Conservation (phyloP, 2,888 invertebrate genomes). For the Drosophila demipolita region DNA sequence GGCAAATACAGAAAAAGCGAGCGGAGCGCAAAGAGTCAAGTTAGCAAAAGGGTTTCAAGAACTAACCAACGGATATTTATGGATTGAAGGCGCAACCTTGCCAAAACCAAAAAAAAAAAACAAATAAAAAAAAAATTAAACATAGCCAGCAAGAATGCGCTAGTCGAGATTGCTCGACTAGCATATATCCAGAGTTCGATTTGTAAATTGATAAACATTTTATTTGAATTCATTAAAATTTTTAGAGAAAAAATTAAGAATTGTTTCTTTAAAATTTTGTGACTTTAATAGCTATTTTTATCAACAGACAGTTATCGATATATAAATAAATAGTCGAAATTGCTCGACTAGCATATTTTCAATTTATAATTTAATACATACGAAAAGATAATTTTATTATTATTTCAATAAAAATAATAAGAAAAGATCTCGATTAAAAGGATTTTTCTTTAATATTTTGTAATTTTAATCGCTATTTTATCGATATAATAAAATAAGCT, state of each 20-base stretch:
- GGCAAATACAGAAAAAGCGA: constrained; percentile 64
- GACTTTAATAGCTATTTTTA: too few species aligned
- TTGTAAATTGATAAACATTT: too few species aligned
- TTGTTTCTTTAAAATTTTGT: too few species aligned
- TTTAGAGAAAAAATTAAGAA: too few species aligned
- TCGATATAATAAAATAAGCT: accelerated
- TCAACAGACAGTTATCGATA: too few species aligned
- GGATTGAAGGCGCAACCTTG: constrained; percentile 81
- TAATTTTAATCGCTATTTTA: neutral
- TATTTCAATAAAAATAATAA: neutral
- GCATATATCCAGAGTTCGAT: neutral
- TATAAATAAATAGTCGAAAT: neutral
- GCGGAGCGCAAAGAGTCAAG: constrained; percentile 12
- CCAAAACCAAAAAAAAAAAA: constrained; percentile 54
- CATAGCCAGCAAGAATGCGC: neutral
- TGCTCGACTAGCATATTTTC: neutral
- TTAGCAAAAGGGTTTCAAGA: constrained; percentile 56
- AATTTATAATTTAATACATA: neutral
- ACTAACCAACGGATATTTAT: constrained; percentile 75
- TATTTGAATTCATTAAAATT: too few species aligned
- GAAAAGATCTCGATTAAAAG: neutral
- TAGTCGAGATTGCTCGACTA: neutral
- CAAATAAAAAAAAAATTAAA: constrained; percentile 3
- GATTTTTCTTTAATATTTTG: neutral
- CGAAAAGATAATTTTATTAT: neutral